Base-by-base conservation (phyloP, 2,888 invertebrate genomes). In the Bibio marci region DNA sequence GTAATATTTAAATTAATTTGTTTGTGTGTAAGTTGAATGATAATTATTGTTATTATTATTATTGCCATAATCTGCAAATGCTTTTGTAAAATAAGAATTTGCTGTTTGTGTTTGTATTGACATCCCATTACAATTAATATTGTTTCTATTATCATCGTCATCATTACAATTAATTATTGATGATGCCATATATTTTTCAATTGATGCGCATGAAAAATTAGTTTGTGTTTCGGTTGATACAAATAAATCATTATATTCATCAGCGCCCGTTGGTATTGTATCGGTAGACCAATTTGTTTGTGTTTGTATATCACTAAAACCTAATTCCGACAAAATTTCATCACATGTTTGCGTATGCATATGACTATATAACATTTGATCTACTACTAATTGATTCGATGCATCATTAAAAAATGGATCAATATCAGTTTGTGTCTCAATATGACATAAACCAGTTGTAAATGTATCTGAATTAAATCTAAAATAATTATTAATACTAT, bases 171-270 rank as follows among this genome's bases (percentile, higher is more conserved):
- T n/a, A n/a, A n/a, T n/a, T n/a, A n/a, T n/a, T n/a, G n/a, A n/a
- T n/a, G n/a, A n/a, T n/a, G n/a, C n/a, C n/a, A n/a, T n/a, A n/a
- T n/a, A n/a, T n/a, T n/a, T n/a, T n/a, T n/a, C n/a, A n/a, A n/a
- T n/a, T n/a, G n/a, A n/a, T n/a, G n/a, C n/a, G n/a, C n/a, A 22
- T 2, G 54, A 50, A 40, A 54, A 54, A 44, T 51, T 55, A 0
- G 73, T 73, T 53, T 73, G 72, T 11, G 72, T 73, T 52, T 73
- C 71, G 0, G 71, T 67, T 2, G 71, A 71, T 3, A 67, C 66
- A 13, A 71, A 58, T 25, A 66, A 55, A 44, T 71, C 71, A 40
- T 69, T 67, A 39, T 60, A 50, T n/a, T 62, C 58, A 10, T 48
- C 47, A 40, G 54, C 55, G 1, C 66, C 58, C 8, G 22, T 22